phyloP scores from a whole-genome alignment of 1,140 invertebrate species.

The Rhyacophila brunnea region DNA sequence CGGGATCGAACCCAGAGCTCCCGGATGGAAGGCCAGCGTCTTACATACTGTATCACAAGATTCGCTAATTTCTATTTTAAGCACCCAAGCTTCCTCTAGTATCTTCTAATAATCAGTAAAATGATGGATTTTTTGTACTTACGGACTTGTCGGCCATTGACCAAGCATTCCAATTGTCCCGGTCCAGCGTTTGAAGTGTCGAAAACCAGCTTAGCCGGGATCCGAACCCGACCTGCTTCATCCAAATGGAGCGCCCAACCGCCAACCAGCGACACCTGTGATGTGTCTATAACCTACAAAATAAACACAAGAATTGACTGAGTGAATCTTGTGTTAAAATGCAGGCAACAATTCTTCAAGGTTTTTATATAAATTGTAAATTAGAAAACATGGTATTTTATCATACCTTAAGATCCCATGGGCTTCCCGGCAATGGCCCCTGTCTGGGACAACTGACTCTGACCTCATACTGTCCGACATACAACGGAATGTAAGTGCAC shows the following conservation, averaged over 20 bases:
- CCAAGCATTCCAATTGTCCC: conserved; percentile 64
- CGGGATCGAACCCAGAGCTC: neutral
- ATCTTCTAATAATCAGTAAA: too few relatives aligned
- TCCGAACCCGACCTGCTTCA: conserved; percentile 71
- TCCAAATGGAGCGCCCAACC: conserved; percentile 82
- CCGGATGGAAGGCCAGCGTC: neutral
- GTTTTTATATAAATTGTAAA: too few relatives aligned
- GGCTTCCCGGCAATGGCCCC: conserved; percentile 59
- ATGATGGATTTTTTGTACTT: too few relatives aligned
- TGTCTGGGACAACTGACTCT: conserved; percentile 55
- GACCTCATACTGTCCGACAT: conserved; percentile 59
- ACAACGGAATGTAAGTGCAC: conserved; percentile 58
- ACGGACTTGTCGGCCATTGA: conserved; percentile 62
- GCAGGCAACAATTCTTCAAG: too few relatives aligned
- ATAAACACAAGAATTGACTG: neutral
- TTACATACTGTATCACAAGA: too few relatives aligned
- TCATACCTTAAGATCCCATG: conserved; percentile 54
- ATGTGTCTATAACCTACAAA: conserved; percentile 50
- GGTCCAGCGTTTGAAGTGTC: conserved; percentile 76
- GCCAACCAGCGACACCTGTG: conserved; percentile 62
- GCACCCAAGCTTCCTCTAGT: too few relatives aligned
- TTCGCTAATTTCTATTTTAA: too few relatives aligned
- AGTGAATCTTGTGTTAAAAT: too few relatives aligned
- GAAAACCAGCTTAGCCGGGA: conserved; percentile 74
- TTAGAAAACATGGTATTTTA: too few relatives aligned